phyloP scores from a whole-genome alignment of 2,113 vertebrate species.

The Xenus cinereus region DNA sequence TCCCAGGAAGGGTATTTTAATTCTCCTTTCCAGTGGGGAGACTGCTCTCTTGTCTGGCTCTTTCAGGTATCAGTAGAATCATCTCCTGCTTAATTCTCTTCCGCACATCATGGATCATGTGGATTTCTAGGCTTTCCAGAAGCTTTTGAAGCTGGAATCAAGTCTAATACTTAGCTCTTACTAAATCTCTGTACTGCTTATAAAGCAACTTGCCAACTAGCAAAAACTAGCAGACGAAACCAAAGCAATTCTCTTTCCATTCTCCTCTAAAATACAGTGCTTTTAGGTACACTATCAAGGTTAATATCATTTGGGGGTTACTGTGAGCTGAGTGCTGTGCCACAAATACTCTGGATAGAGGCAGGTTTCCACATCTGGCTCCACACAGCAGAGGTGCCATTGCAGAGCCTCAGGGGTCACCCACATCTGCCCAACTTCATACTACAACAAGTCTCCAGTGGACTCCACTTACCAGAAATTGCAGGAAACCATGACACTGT shows the following conservation, averaged over 20 bases:
- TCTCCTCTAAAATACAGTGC: neutral
- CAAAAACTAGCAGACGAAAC: neutral
- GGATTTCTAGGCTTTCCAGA: slow-evolving; percentile 77
- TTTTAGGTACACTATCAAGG: neutral
- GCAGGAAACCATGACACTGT: neutral
- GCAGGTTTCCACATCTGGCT: neutral
- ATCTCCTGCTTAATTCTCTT: slow-evolving; percentile 72
- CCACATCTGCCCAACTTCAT: neutral
- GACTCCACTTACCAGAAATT: neutral
- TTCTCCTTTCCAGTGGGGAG: slow-evolving; percentile 72
- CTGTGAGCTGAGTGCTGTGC: neutral
- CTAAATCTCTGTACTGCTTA: neutral
- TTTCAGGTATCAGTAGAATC: slow-evolving; percentile 75
- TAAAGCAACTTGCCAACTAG: neutral
- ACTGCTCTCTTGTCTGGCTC: slow-evolving; percentile 42
- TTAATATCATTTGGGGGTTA: neutral
- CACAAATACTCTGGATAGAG: neutral
- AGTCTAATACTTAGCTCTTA: neutral
- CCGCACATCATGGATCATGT: slow-evolving; percentile 74
- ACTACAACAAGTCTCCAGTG: accelerated
- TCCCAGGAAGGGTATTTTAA: neutral
- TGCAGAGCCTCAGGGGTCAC: accelerated
- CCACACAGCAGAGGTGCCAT: neutral
- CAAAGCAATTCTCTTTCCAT: neutral
- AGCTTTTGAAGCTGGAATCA: slow-evolving; percentile 76